Evolutionary conservation across 37 sponge, comb jelly and placozoan genomes (phyloP).

Genomic region (Aplysina aerophoba): DNA sequence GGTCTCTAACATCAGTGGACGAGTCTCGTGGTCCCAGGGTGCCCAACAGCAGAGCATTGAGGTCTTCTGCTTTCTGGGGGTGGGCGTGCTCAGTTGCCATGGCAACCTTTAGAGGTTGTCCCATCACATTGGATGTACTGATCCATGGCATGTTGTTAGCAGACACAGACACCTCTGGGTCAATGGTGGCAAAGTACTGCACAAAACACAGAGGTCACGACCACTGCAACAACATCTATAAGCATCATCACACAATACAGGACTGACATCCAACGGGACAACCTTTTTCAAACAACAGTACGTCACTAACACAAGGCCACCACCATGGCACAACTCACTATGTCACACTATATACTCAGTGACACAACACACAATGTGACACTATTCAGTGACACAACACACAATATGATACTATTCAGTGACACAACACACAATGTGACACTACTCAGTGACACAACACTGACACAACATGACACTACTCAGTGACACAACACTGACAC

Average conservation of each 20-base stretch:
- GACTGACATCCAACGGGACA: no score
- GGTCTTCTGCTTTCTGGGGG: conserved; percentile 10
- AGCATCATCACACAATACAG: neutral
- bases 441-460: no score
- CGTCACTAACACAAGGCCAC: no score
- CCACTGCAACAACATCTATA: neutral
- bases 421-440: no score
- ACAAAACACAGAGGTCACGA: neutral
- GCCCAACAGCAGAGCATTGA: conserved; percentile 37
- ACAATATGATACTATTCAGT: no score
- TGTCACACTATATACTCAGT: no score
- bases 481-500: neutral
- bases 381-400: no score
- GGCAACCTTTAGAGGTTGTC: conserved; percentile 5
- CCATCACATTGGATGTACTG: conserved; percentile 42
- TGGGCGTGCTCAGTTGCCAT: neutral
- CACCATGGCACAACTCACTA: no score
- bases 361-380: no score
- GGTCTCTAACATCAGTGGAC: neutral
- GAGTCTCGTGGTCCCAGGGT: no score
- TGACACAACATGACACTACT: no score
- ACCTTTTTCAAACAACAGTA: no score
- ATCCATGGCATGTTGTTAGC: conserved; percentile 68
- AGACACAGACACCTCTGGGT: neutral
- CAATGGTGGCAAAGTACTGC: conserved; percentile 76